Percentiles rank a stretch among this genome's conserved stretches.
Conservation (phyloP, 2,113 vertebrate species). For the Hemibagrus wyckioides region DNA sequence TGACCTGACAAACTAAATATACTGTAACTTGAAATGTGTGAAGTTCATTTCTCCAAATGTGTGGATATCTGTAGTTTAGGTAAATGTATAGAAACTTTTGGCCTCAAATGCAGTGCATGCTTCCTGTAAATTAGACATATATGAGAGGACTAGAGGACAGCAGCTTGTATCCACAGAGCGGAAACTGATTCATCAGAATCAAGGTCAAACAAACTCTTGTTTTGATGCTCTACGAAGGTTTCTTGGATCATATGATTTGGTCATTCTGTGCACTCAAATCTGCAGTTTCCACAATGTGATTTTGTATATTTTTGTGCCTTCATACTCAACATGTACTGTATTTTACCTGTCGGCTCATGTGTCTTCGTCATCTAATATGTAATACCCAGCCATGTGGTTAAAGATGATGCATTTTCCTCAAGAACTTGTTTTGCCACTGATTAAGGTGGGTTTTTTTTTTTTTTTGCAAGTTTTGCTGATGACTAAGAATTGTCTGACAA, state of each 20-base stretch:
- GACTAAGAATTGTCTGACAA: neutral
- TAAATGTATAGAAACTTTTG: neutral
- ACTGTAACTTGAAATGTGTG: neutral
- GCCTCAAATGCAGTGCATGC: neutral
- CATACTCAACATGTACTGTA: neutral
- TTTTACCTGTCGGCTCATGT: neutral
- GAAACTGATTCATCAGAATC: slow-evolving; percentile 17
- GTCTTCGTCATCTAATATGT: neutral
- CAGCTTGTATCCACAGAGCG: neutral
- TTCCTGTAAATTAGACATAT: neutral
- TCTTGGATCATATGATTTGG: neutral
- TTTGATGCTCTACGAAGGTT: neutral
- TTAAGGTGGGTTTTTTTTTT: neutral
- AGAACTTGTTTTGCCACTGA: neutral
- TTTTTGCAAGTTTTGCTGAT: neutral
- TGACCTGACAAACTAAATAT: neutral
- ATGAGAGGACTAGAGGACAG: neutral
- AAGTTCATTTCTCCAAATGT: neutral
- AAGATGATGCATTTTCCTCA: neutral
- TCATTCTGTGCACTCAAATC: slow-evolving; percentile 10
- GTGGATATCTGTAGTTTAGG: neutral
- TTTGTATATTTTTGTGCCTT: neutral
- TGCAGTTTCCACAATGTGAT: neutral
- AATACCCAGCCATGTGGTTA: neutral
- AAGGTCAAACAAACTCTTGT: neutral